A percentile compares a stretch with the other conserved stretches of the same genome.
phyloP scores from a whole-genome alignment of 2,113 vertebrate genomes.

The Dipodomys spectabilis region DNA sequence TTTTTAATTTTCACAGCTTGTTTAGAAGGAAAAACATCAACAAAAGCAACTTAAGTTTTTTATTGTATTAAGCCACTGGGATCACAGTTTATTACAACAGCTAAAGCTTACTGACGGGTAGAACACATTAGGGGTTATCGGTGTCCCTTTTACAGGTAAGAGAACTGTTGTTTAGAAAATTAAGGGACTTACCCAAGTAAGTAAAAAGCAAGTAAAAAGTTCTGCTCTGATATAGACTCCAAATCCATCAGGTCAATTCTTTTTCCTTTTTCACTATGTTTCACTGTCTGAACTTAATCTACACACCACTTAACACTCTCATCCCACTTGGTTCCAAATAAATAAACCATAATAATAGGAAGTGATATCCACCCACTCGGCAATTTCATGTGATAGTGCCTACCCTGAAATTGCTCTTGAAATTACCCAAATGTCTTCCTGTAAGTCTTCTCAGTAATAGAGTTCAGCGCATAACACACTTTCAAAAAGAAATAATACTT shows the following conservation, averaged over 20 bases:
- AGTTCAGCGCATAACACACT: slow-evolving; percentile 29
- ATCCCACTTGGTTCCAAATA: slow-evolving; percentile 22
- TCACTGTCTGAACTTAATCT: not conserved
- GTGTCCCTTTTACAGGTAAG: not conserved
- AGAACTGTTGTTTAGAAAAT: slow-evolving; percentile 6
- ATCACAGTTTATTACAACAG: not conserved
- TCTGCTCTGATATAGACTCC: not conserved
- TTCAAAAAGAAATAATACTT: slow-evolving; percentile 43
- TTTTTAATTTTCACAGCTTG: not conserved
- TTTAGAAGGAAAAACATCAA: not conserved
- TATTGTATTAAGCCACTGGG: not conserved
- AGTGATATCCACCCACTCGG: slow-evolving; percentile 4
- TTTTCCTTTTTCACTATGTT: not conserved
- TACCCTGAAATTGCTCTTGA: slow-evolving; percentile 28
- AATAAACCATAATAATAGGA: slow-evolving; percentile 53
- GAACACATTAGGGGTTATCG: not conserved
- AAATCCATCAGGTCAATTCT: not conserved
- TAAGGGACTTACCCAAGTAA: not conserved
- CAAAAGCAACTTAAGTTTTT: not conserved
- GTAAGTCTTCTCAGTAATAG: not conserved
- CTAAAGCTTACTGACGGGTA: not conserved
- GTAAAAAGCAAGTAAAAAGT: not conserved
- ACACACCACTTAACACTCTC: not conserved
- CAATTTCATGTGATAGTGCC: slow-evolving; percentile 28
- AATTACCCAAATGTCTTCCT: slow-evolving; percentile 60